phyloP scores from a whole-genome alignment of 2,888 invertebrate species.

The Drosophila ezoana region DNA sequence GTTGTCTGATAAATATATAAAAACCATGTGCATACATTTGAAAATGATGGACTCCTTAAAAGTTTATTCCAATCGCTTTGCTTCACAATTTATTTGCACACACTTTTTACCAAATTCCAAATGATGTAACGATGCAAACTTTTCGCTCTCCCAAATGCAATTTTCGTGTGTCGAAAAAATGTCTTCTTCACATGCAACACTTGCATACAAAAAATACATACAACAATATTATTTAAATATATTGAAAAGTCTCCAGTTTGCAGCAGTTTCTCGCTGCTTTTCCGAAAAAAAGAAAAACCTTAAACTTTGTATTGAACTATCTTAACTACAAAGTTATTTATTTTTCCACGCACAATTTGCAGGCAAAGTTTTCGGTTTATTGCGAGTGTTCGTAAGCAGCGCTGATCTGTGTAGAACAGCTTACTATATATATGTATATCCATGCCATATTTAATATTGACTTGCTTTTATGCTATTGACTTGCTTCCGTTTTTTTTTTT shows the following conservation, averaged over 20 bases:
- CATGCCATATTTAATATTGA: slow-evolving; percentile 40
- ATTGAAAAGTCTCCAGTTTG: slow-evolving; percentile 2
- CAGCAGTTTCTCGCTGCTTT: slow-evolving; percentile 7
- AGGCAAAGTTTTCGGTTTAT: slow-evolving; percentile 21
- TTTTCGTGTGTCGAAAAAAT: slow-evolving; percentile 12
- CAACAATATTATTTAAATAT: slow-evolving; percentile 44
- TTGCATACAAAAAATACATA: slow-evolving; percentile 24
- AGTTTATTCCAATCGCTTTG: slow-evolving; percentile 7
- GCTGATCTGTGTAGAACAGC: slow-evolving; percentile 16
- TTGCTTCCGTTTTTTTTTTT: slow-evolving; percentile 7
- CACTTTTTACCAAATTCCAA: not conserved
- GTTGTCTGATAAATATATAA: not conserved
- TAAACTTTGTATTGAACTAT: slow-evolving; percentile 20
- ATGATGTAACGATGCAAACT: not conserved
- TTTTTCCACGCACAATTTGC: slow-evolving; percentile 18
- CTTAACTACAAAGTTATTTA: slow-evolving; percentile 21
- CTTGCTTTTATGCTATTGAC: slow-evolving; percentile 28
- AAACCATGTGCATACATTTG: too few relatives aligned
- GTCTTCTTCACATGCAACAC: not conserved
- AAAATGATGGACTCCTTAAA: not conserved
- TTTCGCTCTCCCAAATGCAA: not conserved
- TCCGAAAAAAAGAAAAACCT: too few relatives aligned
- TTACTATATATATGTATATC: slow-evolving; percentile 9
- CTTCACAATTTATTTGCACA: slow-evolving; percentile 11
- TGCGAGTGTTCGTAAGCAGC: slow-evolving; percentile 18